Evolutionary conservation across 2,888 invertebrate species (phyloP).

Genomic region (Leptinotarsa peninsularis): DNA sequence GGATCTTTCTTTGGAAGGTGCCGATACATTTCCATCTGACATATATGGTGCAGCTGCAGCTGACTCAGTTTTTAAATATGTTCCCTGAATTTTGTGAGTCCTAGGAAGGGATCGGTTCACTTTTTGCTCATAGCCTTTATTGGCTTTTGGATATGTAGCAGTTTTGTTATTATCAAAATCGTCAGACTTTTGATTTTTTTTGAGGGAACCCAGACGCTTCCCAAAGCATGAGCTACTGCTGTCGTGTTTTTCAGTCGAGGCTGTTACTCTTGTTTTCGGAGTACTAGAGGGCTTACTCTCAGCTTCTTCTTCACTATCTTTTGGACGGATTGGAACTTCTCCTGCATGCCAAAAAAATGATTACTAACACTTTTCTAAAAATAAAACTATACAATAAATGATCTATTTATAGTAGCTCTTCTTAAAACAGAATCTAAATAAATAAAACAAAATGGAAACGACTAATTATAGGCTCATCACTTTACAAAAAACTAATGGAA

Average conservation of each 20-base stretch:
- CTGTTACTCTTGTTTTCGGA: constrained; percentile 52
- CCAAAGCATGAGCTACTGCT: constrained; percentile 63
- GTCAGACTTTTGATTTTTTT: constrained; percentile 55
- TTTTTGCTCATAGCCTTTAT: constrained; percentile 55
- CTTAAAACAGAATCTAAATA: too few relatives aligned
- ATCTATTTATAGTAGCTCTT: background rate
- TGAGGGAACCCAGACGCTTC: constrained; percentile 62
- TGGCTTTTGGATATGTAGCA: constrained; percentile 60
- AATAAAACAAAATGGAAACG: too few relatives aligned
- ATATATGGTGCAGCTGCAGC: background rate
- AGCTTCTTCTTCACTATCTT: constrained; percentile 46
- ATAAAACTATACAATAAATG: background rate
- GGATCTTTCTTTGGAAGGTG: constrained; percentile 49
- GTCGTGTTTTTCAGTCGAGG: constrained; percentile 49
- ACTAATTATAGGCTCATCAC: too few relatives aligned
- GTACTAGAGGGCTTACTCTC: constrained; percentile 39
- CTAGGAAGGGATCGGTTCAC: constrained; percentile 62
- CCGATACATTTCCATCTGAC: constrained; percentile 31
- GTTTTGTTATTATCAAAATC: constrained; percentile 54
- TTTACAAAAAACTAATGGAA: too few relatives aligned
- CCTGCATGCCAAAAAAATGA: constrained; percentile 44
- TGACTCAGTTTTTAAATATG: constrained; percentile 7
- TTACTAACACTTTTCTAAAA: background rate
- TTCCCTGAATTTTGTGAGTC: constrained; percentile 58
- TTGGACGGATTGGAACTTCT: constrained; percentile 61